phyloP scores from a whole-genome alignment of 2,888 invertebrate genomes.

The Drosophila tanythrix region DNA sequence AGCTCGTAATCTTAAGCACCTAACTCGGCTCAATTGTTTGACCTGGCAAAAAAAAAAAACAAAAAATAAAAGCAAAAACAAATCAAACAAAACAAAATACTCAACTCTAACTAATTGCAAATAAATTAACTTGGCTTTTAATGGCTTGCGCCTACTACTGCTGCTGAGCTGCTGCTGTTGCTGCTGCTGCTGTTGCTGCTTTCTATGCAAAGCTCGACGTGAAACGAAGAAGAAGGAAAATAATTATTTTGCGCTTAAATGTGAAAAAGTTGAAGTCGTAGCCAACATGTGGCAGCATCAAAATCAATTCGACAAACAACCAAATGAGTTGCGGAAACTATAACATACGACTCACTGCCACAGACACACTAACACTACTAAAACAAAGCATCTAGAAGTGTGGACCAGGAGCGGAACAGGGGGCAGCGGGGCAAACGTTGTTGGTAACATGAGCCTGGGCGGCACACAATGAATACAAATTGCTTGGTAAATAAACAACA shows the following conservation, averaged over 20 bases:
- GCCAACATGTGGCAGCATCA: slow-evolving; percentile 63
- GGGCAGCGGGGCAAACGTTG: background rate
- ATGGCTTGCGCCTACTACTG: slow-evolving; percentile 50
- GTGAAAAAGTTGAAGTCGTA: slow-evolving; percentile 42
- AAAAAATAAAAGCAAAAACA: background rate
- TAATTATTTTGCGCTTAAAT: slow-evolving; percentile 60
- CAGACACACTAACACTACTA: slow-evolving; percentile 18
- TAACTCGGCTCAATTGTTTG: background rate
- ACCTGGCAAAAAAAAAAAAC: slow-evolving; percentile 16
- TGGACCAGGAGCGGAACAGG: background rate
- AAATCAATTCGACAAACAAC: slow-evolving; percentile 79
- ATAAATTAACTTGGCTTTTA: slow-evolving; percentile 76
- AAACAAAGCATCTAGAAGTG: background rate
- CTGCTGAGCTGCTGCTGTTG: background rate
- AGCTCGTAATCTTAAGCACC: slow-evolving; percentile 19
- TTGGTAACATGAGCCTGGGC: slow-evolving; percentile 53
- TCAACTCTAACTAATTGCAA: slow-evolving; percentile 71
- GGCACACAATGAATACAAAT: slow-evolving; percentile 79
- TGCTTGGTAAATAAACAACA: slow-evolving; percentile 82
- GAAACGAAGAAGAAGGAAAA: slow-evolving; percentile 45
- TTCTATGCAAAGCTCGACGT: slow-evolving; percentile 30
- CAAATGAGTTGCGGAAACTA: slow-evolving; percentile 81
- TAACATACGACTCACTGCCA: slow-evolving; percentile 63
- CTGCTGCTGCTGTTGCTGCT: background rate
- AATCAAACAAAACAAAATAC: slow-evolving; percentile 11